Conservation (phyloP, 1,140 invertebrate genomes). For the Brachionus calyciflorus region DNA sequence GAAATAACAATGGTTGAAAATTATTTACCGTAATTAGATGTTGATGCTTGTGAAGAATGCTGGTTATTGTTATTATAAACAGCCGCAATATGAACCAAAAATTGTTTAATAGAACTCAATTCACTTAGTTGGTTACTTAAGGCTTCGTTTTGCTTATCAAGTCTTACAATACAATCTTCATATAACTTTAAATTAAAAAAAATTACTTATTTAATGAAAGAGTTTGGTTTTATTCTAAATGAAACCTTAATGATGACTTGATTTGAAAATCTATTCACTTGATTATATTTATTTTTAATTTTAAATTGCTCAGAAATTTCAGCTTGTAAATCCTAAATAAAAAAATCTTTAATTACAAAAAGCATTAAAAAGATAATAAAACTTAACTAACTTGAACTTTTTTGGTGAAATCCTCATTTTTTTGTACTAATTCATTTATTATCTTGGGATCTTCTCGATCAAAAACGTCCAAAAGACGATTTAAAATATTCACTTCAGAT, state of each 20-base stretch:
- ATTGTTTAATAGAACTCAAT: not conserved
- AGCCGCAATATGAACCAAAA: not conserved
- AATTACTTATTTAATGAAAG: not conserved
- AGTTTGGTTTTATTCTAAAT: not conserved
- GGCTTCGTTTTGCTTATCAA: slow-evolving; percentile 9
- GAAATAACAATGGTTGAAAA: not conserved
- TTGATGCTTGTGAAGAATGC: not conserved
- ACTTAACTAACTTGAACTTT: not conserved
- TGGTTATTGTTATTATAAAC: slow-evolving; percentile 36
- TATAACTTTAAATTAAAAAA: not conserved
- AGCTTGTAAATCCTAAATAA: not conserved
- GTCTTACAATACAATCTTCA: slow-evolving; percentile 11
- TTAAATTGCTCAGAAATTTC: slow-evolving; percentile 7
- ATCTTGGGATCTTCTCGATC: not conserved
- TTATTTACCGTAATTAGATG: not conserved
- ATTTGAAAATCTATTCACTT: not conserved
- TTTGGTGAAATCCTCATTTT: not conserved
- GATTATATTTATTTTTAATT: slow-evolving; percentile 1
- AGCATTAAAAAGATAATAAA: too few species aligned
- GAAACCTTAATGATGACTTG: not conserved
- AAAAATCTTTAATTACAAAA: not conserved
- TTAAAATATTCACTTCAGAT: slow-evolving; percentile 2
- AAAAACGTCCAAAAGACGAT: not conserved
- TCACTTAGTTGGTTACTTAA: not conserved
- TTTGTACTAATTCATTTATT: slow-evolving; percentile 1